Percentiles rank a stretch among this genome's conserved stretches.
phyloP scores from a whole-genome alignment of 2,888 invertebrate genomes.

The Diachrysia chrysitis region DNA sequence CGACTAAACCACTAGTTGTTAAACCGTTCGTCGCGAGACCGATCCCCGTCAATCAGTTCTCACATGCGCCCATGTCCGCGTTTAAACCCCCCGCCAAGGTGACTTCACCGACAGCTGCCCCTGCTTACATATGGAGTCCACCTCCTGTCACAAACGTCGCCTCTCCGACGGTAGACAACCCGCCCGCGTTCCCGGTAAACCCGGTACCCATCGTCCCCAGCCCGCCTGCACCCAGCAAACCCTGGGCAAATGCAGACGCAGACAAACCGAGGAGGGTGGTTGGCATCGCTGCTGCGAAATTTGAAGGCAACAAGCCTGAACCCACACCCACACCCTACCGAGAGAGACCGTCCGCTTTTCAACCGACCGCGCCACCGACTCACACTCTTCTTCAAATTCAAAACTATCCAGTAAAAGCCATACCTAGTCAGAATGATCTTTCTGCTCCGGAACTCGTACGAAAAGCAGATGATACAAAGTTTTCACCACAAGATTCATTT shows the following conservation, averaged over 20 bases:
- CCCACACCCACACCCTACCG: constrained; percentile 55
- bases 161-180: constrained; percentile 72
- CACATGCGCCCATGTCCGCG: constrained; percentile 93
- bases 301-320: constrained; percentile 78
- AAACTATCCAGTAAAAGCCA: constrained; percentile 75
- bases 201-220: constrained; percentile 64
- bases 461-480: constrained; percentile 64
- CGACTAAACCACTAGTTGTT: constrained; percentile 71
- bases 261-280: constrained; percentile 83
- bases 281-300: constrained; percentile 88
- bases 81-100: constrained; percentile 90
- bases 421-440: constrained; percentile 80
- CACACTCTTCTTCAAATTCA: constrained; percentile 66
- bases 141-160: constrained; percentile 73
- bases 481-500: constrained; percentile 31
- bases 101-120: constrained; percentile 75
- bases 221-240: constrained; percentile 65
- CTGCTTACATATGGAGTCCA: constrained; percentile 82
- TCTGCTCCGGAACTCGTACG: constrained; percentile 84
- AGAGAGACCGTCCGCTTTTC: constrained; percentile 61
- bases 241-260: constrained; percentile 84
- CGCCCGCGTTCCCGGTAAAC: constrained; percentile 62
- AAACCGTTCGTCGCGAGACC: constrained; percentile 89
- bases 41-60: constrained; percentile 92
- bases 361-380: constrained; percentile 69